These are phyloP conservation scores for Mythimna impura DNA, from an alignment of 2,888 invertebrate genomes.

Conservation along the genomic window DNA sequence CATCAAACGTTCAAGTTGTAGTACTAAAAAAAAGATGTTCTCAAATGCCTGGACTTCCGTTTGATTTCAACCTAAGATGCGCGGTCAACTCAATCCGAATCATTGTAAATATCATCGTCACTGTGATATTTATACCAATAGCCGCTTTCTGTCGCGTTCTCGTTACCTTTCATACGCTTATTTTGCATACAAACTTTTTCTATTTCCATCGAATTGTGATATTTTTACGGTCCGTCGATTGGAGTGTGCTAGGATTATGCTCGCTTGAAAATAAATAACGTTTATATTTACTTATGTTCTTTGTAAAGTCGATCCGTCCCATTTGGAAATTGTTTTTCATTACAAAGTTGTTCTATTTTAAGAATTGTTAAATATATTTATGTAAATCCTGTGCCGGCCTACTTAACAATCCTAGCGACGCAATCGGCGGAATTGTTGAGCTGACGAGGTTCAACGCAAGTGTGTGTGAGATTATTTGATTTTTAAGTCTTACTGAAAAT, in stretches of 20 bases:
- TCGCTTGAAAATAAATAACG: slow-evolving; percentile 15
- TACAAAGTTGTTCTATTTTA: slow-evolving; percentile 12
- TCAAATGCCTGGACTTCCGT: slow-evolving; percentile 35
- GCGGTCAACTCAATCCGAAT: slow-evolving; percentile 4
- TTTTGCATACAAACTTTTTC: slow-evolving; percentile 57
- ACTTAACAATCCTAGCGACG: slow-evolving; percentile 34
- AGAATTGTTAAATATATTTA: slow-evolving; percentile 3
- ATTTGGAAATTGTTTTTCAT: slow-evolving; percentile 3
- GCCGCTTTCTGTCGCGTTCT: slow-evolving; percentile 37
- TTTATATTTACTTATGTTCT: slow-evolving; percentile 1
- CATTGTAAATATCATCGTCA: slow-evolving; percentile 76
- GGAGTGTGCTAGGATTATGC: slow-evolving; percentile 30
- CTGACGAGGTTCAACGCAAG: slow-evolving; percentile 49
- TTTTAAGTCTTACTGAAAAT: neutral
- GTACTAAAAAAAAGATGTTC: slow-evolving; percentile 23
- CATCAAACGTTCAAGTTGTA: neutral
- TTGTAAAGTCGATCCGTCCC: slow-evolving; percentile 43
- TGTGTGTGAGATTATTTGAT: slow-evolving; percentile 42
- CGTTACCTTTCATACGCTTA: slow-evolving; percentile 39
- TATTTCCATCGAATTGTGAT: slow-evolving; percentile 67
- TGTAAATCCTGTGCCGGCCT: slow-evolving; percentile 17
- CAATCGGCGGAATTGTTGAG: slow-evolving; percentile 35
- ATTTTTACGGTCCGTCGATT: slow-evolving; percentile 48
- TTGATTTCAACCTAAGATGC: slow-evolving; percentile 26
- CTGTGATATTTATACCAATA: slow-evolving; percentile 70